phyloP scores from a whole-genome alignment of 2,113 vertebrate species.

The Ciconia stormi region DNA sequence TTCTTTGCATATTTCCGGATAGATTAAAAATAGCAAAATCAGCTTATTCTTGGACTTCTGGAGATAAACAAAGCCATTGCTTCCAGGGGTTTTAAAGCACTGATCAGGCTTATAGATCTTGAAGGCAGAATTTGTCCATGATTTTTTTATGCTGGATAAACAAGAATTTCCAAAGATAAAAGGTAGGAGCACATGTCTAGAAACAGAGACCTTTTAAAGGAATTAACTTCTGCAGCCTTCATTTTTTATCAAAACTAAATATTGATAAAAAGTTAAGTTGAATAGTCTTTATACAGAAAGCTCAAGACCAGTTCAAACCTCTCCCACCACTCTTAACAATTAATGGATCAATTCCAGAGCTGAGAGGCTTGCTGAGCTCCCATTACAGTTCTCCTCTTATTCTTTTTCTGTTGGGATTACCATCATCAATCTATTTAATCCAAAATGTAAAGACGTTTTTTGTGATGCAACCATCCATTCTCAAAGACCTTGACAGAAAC shows the following conservation, averaged over 20 bases:
- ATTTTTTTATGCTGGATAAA: conserved; percentile 47
- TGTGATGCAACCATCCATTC: conserved; percentile 56
- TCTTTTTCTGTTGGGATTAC: conserved; percentile 51
- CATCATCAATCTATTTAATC: conserved; percentile 47
- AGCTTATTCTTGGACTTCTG: conserved; percentile 73
- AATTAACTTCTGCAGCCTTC: neutral
- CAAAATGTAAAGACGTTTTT: conserved; percentile 46
- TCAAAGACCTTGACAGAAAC: conserved; percentile 51
- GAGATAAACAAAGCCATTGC: conserved; percentile 75
- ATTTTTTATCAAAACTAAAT: neutral
- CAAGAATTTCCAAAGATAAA: conserved; percentile 11
- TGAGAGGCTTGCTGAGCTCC: neutral
- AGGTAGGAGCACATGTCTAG: conserved; percentile 32
- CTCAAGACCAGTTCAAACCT: neutral
- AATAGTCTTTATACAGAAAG: neutral
- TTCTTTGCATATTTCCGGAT: conserved; percentile 77
- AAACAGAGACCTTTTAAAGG: neutral
- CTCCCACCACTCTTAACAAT: neutral
- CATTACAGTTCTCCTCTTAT: neutral
- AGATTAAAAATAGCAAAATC: conserved; percentile 82
- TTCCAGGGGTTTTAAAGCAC: conserved; percentile 69
- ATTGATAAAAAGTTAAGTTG: neutral
- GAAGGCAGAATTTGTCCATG: neutral
- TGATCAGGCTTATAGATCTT: conserved; percentile 51
- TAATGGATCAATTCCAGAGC: conserved; percentile 18